A percentile compares a stretch with the other conserved stretches of the same genome.
Evolutionary conservation across 2,113 vertebrate genomes (phyloP).

Genomic region (Suncus etruscus): DNA sequence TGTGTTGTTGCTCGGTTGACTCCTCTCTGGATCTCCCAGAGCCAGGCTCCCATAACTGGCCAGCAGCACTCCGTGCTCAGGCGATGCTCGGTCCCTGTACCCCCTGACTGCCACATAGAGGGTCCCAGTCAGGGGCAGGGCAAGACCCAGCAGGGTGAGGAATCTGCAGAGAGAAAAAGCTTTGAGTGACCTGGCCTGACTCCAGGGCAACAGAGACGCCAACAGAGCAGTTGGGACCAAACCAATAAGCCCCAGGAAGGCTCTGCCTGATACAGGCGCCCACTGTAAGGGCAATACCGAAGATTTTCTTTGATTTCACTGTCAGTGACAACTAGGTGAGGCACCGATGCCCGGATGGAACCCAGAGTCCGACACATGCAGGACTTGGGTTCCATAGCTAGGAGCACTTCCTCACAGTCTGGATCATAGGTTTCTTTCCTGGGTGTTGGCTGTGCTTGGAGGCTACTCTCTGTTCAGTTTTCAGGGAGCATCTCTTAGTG

Average conservation of each 20-base stretch:
- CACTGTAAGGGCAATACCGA: not conserved
- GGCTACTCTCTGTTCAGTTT: no score
- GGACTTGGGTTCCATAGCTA: no score
- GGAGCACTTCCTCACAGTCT: no score
- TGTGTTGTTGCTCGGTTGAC: not conserved
- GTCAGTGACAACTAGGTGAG: no score
- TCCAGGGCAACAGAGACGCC: fast-evolving
- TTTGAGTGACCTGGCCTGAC: not conserved
- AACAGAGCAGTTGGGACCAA: fast-evolving
- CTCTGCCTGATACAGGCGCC: no score
- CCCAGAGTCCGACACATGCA: no score
- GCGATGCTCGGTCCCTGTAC: fast-evolving
- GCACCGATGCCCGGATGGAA: no score
- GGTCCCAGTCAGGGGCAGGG: slow-evolving; percentile 87
- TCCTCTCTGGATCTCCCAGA: not conserved
- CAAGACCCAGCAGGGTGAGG: slow-evolving; percentile 86
- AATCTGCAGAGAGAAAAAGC: slow-evolving; percentile 83
- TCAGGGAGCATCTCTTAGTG: no score
- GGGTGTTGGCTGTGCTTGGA: no score
- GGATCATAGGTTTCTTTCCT: no score
- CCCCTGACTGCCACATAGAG: slow-evolving; percentile 81
- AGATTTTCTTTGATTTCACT: no score
- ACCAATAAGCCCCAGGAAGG: not conserved
- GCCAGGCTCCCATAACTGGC: slow-evolving; percentile 58
- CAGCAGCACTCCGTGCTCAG: fast-evolving